A percentile compares a stretch with the other conserved stretches of the same genome.
phyloP scores from a whole-genome alignment of 2,888 invertebrate species.

The Crepidodera aurea region DNA sequence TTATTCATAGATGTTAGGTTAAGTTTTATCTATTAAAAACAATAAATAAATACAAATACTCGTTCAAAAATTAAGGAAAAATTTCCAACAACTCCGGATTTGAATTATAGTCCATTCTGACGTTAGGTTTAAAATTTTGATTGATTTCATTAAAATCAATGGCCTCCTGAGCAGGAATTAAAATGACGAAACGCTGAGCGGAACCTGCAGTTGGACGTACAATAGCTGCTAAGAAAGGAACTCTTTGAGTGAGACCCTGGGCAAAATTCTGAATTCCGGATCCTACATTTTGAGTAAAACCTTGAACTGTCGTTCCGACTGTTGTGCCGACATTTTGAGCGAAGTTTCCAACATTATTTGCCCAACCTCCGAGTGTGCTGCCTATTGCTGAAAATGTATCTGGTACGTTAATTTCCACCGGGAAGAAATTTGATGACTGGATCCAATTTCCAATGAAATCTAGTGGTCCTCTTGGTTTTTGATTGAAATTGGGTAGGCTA shows the following conservation, averaged over 20 bases:
- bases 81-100: not conserved
- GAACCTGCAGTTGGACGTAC: slow-evolving; percentile 31
- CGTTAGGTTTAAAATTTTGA: not conserved
- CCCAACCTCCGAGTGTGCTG: slow-evolving; percentile 37
- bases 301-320: slow-evolving; percentile 41
- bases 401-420: slow-evolving; percentile 71
- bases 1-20: too few species aligned
- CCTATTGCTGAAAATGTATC: slow-evolving; percentile 62
- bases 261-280: slow-evolving; percentile 42
- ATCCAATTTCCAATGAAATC: slow-evolving; percentile 62
- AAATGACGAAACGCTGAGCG: slow-evolving; percentile 29
- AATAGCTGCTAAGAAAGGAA: slow-evolving; percentile 41
- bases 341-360: slow-evolving; percentile 42
- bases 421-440: slow-evolving; percentile 66
- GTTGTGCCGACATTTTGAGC: slow-evolving; percentile 43
- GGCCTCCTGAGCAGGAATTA: slow-evolving; percentile 35
- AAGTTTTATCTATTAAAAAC: not conserved
- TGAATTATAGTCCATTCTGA: not conserved
- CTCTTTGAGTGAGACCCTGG: slow-evolving; percentile 39
- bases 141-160: not conserved
- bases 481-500: slow-evolving; percentile 19
- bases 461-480: slow-evolving; percentile 46
- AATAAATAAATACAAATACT: not conserved
- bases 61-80: not conserved
- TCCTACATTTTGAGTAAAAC: slow-evolving; percentile 45